Evolutionary conservation across 2,888 invertebrate species (phyloP), one percentile per base, ranked within the genome.

Genomic region (Seira sanloemensis): DNA sequence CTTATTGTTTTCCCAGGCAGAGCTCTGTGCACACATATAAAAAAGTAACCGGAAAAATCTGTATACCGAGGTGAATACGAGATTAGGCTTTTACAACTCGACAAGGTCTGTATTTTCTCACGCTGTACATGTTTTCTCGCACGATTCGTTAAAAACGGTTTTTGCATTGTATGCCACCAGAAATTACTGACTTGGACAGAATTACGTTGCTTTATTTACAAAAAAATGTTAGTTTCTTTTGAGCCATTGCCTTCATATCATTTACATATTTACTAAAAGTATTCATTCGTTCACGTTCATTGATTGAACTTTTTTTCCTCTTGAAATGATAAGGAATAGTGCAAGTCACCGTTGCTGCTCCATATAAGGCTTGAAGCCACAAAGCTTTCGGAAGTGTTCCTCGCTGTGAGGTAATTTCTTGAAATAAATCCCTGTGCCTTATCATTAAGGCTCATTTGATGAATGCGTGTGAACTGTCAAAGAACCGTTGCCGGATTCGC

Each of bases 391-490:
- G 82, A 77, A 76, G 77, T 78, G 58, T 72, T 81, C 77, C 72
- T 83, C 77, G 67, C 82, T 77, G 69, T 81, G 75, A 65, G 75
- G 76, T 71, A 75, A 76, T 75, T 76, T 50, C 2, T 83, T 24
- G 50, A 73, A 83, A 77, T 77, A 2, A n/a, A 50, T n/a, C 50
- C 2, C 50, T 62, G 68, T 73, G 81, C 76, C 67, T 58, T 76
- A 54, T 81, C 76, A 77, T 78, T 68, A 54, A 50, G 50, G 50
- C 50, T 50, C 67, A 26, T 46, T 77, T 83, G 82, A 83, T 83
- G 73, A 78, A 78, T 68, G 72, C 68, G 73, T 83, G 82, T 73
- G 82, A 83, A 82, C 82, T 77, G 82, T 25, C 82, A 77, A 83
- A 83, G 77, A 67, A 83, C 82, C 82, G 82, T 77, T 83, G 82